Percentiles rank a stretch among this genome's conserved stretches.
Conservation (phyloP, 2,113 vertebrate genomes). For the Enhydra lutris region DNA sequence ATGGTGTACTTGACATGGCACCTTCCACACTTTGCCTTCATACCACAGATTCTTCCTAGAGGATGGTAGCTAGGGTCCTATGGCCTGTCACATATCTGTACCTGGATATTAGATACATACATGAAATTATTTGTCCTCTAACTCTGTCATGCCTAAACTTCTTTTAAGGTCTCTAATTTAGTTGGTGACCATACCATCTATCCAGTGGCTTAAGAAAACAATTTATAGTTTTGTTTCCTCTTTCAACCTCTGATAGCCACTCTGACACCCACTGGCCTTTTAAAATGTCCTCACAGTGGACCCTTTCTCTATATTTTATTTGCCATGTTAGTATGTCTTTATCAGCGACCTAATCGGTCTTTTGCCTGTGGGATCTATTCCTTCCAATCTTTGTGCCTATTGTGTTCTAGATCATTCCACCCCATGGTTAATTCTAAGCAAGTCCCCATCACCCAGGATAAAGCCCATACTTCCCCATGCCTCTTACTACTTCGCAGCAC, state of each 20-base stretch:
- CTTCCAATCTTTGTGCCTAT: background rate
- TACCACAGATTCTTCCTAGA: background rate
- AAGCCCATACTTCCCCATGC: background rate
- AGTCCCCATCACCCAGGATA: background rate
- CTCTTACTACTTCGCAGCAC: background rate
- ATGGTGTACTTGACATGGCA: background rate
- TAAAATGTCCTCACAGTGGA: background rate
- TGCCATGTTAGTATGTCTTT: background rate
- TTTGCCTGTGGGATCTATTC: background rate
- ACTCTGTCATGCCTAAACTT: background rate
- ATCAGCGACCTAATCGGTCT: background rate
- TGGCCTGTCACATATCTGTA: background rate
- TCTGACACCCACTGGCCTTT: background rate
- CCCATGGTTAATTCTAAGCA: background rate
- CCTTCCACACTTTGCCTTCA: background rate
- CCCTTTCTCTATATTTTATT: background rate
- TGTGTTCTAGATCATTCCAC: background rate
- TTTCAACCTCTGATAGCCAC: background rate
- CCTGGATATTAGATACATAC: background rate
- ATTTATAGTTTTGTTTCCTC: background rate
- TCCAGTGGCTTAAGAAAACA: background rate
- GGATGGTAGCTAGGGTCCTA: too few species aligned
- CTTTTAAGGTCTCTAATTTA: background rate
- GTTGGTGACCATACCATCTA: background rate
- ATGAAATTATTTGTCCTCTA: background rate